Base-by-base conservation (phyloP, 2,888 invertebrate species). In the Frankliniella intonsa region DNA sequence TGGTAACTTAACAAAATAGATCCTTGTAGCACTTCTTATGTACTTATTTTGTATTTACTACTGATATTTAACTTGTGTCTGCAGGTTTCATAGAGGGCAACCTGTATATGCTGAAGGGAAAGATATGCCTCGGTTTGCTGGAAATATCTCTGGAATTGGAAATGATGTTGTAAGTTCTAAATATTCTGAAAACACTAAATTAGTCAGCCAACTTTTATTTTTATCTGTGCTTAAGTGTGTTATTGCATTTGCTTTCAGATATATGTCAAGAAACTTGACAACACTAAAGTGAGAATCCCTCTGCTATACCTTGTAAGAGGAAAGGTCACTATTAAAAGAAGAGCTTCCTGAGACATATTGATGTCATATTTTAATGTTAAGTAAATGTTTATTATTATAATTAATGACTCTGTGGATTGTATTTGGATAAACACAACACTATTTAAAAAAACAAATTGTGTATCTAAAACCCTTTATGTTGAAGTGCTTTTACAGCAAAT, bases 81-180 rank as follows among this genome's bases (percentile, higher is more conserved):
- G 81, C 84, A 91, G 91, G 91, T 98, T 94, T 89, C 97, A 97
- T 87, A 91, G 97, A 84, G 97, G 97, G 0, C 97, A 98, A 89
- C 94, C 95, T 84, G 94, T 98, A 62, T 96, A 94, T 88, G 93
- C 97, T 5, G 97, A 97, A 88, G 96, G 97, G 25, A 93, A 94
- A 84, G 97, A 97, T 85, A 89, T 94, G 86, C 91, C 94, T 8
- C 92, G 95, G 87, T 96, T 96, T 87, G 93, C 95, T 80, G 98
- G 94, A 0, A 94, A 96, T 85, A 97, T 98, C 87, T 95, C 95
- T 83, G 95, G 95, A 69, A 96, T 98, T 86, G 95, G 95, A 81
- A 94, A 94, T 83, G 96, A 97, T 88, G 94, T 94, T 89, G 96
- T 97, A 86, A 89, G 91, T 27, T 38, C 22, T 50, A 79, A 38